A percentile compares a stretch with the other conserved stretches of the same genome.
These are phyloP conservation scores for Triplophysa dalaica DNA, from an alignment of 2,113 vertebrate species.

Conservation along the genomic window DNA sequence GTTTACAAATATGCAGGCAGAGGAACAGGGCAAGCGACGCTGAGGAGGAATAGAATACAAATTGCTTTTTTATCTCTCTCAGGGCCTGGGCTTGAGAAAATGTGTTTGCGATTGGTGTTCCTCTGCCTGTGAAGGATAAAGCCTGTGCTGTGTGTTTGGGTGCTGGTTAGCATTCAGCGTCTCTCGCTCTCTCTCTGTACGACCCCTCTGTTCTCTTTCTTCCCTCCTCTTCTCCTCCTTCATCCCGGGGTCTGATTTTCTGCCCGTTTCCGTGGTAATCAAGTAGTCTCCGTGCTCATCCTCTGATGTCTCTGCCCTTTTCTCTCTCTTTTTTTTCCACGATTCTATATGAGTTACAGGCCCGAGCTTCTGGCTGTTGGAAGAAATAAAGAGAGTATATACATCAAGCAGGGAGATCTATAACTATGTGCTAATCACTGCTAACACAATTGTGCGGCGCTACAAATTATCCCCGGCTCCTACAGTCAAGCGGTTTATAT, in stretches of 20 bases:
- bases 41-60: conserved; percentile 83
- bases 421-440: conserved; percentile 70
- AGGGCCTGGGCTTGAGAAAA: conserved; percentile 78
- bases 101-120: conserved; percentile 82
- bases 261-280: conserved; percentile 41
- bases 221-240: conserved; percentile 56
- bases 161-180: conserved; percentile 79
- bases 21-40: conserved; percentile 78
- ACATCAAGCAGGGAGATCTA: conserved; percentile 69
- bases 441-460: conserved; percentile 68
- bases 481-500: conserved; percentile 64
- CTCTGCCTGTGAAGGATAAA: conserved; percentile 81
- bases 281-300: conserved; percentile 29
- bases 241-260: conserved; percentile 28
- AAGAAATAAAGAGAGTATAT: conserved; percentile 73
- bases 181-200: conserved; percentile 60
- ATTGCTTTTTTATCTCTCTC: conserved; percentile 84
- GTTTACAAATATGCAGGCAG: conserved; percentile 83
- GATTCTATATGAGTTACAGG: conserved; percentile 71
- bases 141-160: conserved; percentile 73
- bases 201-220: conserved; percentile 51
- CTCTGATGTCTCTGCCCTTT: conserved; percentile 21
- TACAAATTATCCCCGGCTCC: conserved; percentile 67
- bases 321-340: conserved; percentile 41
- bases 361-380: conserved; percentile 65